Conservation (phyloP, 1,140 invertebrate species). For the Globodera ellingtonae region DNA sequence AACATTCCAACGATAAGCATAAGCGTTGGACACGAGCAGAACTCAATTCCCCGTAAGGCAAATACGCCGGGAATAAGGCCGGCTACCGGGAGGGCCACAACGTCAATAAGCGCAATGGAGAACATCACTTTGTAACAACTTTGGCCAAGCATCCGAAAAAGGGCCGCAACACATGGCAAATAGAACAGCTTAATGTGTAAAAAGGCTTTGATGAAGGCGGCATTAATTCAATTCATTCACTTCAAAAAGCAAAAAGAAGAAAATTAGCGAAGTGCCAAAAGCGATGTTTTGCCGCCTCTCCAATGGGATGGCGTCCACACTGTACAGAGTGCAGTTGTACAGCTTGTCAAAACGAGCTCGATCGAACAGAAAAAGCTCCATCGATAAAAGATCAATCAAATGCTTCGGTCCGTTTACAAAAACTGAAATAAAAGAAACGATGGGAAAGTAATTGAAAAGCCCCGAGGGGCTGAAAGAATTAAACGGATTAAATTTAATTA, state of each 20-base stretch:
- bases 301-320: background rate
- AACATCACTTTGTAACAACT: slow-evolving; percentile 20
- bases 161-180: background rate
- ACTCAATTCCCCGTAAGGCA: background rate
- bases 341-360: background rate
- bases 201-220: background rate
- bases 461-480: too few species aligned
- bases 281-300: background rate
- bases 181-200: background rate
- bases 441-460: too few species aligned
- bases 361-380: slow-evolving; percentile 1
- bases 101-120: slow-evolving; percentile 1
- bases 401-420: too few species aligned
- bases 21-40: background rate
- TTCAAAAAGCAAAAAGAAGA: background rate
- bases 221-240: background rate
- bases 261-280: background rate
- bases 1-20: slow-evolving; percentile 2
- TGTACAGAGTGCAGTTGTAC: slow-evolving; percentile 13
- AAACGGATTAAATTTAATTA: too few species aligned
- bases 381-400: background rate
- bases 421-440: too few species aligned
- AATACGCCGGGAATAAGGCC: slow-evolving; percentile 9
- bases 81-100: background rate
- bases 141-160: background rate